Conservation (phyloP, 2,888 invertebrate species). For the Agriotes lineatus region DNA sequence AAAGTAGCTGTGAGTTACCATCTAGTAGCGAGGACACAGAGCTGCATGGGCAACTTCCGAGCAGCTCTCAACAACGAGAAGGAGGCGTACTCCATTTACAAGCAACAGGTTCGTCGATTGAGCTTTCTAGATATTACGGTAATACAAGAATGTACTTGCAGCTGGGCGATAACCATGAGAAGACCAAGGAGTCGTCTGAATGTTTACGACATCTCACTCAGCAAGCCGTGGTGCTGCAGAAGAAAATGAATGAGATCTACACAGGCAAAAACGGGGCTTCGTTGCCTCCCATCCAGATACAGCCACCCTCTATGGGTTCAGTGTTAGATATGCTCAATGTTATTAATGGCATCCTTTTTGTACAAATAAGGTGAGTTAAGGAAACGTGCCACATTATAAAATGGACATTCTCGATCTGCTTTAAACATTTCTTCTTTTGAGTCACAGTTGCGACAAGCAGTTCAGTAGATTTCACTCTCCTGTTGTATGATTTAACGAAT, state of each 20-base stretch:
- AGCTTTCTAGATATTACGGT: too few species aligned
- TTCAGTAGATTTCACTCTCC: too few species aligned
- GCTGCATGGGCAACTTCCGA: constrained; percentile 98
- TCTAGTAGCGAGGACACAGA: constrained; percentile 94
- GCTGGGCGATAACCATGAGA: constrained; percentile 97
- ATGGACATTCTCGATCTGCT: too few species aligned
- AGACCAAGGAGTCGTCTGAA: constrained; percentile 97
- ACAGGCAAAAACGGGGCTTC: constrained; percentile 82
- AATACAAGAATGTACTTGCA: constrained; percentile 63
- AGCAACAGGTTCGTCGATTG: constrained; percentile 87
- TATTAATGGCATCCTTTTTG: constrained; percentile 97
- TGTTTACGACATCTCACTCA: constrained; percentile 96
- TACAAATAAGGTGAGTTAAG: constrained; percentile 92
- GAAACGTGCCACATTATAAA: too few species aligned
- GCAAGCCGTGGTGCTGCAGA: constrained; percentile 98
- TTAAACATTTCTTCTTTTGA: too few species aligned
- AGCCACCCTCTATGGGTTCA: constrained; percentile 96
- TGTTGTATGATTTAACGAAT: too few species aligned
- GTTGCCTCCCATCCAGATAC: constrained; percentile 92
- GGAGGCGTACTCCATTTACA: constrained; percentile 97
- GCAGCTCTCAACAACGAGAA: constrained; percentile 96
- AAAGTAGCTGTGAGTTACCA: constrained; percentile 97
- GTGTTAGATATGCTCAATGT: constrained; percentile 98
- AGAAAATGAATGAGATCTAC: constrained; percentile 96
- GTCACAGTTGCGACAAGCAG: too few species aligned